Evolutionary conservation across 2,888 invertebrate genomes (phyloP), one percentile per base, ranked within the genome.

Genomic region (Platycheirus albimanus): DNA sequence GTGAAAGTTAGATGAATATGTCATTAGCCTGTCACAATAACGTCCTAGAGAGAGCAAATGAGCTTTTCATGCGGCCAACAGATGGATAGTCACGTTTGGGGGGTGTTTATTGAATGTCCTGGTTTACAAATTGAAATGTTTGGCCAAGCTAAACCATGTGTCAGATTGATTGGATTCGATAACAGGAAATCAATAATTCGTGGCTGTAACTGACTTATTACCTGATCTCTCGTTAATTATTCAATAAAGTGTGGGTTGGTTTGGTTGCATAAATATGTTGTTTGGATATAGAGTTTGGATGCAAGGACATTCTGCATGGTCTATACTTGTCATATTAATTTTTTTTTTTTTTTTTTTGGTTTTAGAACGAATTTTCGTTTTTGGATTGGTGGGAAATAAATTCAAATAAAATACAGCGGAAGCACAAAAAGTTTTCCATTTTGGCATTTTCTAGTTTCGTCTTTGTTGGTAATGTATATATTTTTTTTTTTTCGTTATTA

Each of bases 101-200:
- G 15, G 43, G 64, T 58, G 45, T 61, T 78, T 72, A 78, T 58
- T 51, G 72, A 78, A 43, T 54, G 63, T 64, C 75, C 56, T 61
- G 58, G 17, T 43, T 58, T 28, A 24, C 66, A 66, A 81, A 81
- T 81, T 81, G 81, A 81, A 76, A 76, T 81, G 76, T 81, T 81
- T 52, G 43, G 51, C 52, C 43, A 43, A 52, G 58, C 49, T 52
- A 10, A 54, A 4, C n/a, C 13, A 45, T 75, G 56, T 70, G 75
- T 64, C 64, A 76, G 38, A 81, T 81, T 77, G 76, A 76, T 76
- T n/a, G n/a, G n/a, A n/a, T n/a, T n/a, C n/a, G n/a, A n/a, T n/a
- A n/a, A n/a, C n/a, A n/a, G n/a, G n/a, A 81, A 81, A 81, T 81
- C 81, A 71, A 76, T n/a, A 76, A 66, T 71, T 58, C 71, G 81